Evolutionary conservation across 2,888 invertebrate genomes (phyloP).

Genomic region (Masnerella sp.): DNA sequence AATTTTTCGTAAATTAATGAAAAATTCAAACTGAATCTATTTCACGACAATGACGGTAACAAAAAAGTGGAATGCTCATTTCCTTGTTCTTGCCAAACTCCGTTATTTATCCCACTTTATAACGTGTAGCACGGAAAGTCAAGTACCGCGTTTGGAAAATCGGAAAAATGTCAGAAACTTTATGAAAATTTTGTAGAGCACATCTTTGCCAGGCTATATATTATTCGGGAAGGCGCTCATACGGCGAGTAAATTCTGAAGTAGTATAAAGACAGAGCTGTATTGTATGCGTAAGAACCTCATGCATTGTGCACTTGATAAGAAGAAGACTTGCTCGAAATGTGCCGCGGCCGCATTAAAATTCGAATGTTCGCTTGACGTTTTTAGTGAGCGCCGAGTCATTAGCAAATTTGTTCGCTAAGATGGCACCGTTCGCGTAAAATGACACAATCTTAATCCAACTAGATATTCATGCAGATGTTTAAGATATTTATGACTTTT

Average conservation of each 20-base stretch:
- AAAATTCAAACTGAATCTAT: too few species aligned
- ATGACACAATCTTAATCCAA: too few species aligned
- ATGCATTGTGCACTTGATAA: constrained; percentile 16
- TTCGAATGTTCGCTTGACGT: constrained; percentile 7
- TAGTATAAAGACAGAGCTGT: constrained; percentile 18
- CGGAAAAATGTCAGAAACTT: constrained; percentile 46
- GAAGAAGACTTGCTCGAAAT: constrained; percentile 1
- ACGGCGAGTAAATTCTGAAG: constrained; percentile 23
- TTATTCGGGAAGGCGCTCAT: constrained; percentile 21
- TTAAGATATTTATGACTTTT: too few species aligned
- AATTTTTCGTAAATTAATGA: background rate
- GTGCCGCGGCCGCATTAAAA: constrained; percentile 14
- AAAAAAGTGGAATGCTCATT: too few species aligned
- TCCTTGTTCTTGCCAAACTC: background rate
- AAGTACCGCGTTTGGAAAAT: constrained; percentile 22
- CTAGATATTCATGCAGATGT: too few species aligned
- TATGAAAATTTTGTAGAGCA: constrained; percentile 31
- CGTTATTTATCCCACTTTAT: constrained; percentile 25
- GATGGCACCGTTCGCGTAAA: too few species aligned
- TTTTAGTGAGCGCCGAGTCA: constrained; percentile 7
- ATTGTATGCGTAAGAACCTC: constrained; percentile 22
- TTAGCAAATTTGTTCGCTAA: too few species aligned
- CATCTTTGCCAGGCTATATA: constrained; percentile 34
- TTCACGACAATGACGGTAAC: too few species aligned
- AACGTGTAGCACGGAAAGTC: constrained; percentile 12